Base-by-base conservation (phyloP, 2,113 vertebrate species). In the Stegostoma tigrinum region DNA sequence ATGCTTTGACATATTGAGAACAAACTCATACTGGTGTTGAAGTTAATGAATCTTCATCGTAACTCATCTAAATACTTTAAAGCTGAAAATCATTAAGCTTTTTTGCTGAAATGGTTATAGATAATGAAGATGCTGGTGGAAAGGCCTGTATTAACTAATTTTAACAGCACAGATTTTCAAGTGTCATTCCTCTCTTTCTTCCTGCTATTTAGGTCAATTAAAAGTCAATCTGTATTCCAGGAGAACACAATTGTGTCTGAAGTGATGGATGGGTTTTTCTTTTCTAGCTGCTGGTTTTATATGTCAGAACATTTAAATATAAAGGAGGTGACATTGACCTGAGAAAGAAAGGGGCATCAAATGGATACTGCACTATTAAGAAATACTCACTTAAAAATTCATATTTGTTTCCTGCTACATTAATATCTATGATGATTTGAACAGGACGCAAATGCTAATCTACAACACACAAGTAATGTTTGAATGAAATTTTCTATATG, bases 211-310 rank as follows among this genome's bases (percentile, higher is more conserved):
- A 64, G 61, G 15, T 91, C 55, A 66, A 91, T 91, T 91, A 66
- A 14, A 91, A 66, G 89, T 91, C 61, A 91, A 64, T 91, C 89
- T 91, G 55, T 91, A 66, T 91, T 91, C 89, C n/a, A 66, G 34
- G 89, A 91, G 89, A 91, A 64, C 34, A 34, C 89, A 14, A 38
- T 55, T 21, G 2, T 34, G 87, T 64, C 89, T 38, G 19, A 66
- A 66, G 61, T 91, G 89, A 64, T 91, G 55, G 61, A 64, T 91
- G 34, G 89, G 89, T n/a, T 38, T 91, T 91, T 30, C 21, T 38
- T n/a, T 89, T 66, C 61, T 91, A 34, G 27, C 52, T 61, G n/a
- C n/a, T 19, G 78, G 78, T 42, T 83, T 3, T 83, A 17, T 42
- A 83, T 61, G 55, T 91, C 89, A n/a, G 61, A 24, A 34, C 55